A percentile compares a stretch with the other conserved stretches of the same genome.
Conservation (phyloP, 2,113 vertebrate species). For the Campylomormyrus tamandua region DNA sequence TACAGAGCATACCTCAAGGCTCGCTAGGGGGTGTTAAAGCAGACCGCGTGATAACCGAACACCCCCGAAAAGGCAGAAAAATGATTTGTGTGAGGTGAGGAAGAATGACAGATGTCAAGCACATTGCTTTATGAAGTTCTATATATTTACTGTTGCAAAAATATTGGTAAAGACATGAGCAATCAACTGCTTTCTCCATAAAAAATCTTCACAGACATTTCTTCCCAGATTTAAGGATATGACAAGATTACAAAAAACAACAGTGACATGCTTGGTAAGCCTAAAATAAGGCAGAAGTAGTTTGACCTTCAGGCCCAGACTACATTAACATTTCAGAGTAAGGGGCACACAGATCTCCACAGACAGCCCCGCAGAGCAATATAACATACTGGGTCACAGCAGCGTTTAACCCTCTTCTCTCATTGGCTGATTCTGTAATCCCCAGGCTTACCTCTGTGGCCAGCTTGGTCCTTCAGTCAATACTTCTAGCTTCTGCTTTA, state of each 20-base stretch:
- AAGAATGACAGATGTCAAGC: background rate
- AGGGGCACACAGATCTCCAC: background rate
- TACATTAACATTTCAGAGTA: conserved; percentile 45
- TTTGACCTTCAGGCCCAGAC: conserved; percentile 25
- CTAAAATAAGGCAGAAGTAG: conserved; percentile 27
- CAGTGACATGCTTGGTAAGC: conserved; percentile 21
- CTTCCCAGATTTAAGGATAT: background rate
- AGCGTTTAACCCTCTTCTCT: background rate
- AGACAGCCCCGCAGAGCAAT: background rate
- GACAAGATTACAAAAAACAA: background rate
- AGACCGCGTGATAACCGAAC: background rate
- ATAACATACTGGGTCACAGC: background rate
- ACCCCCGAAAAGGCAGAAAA: background rate
- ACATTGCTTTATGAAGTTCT: background rate
- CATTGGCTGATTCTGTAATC: background rate
- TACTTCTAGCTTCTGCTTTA: background rate
- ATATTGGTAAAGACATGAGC: background rate
- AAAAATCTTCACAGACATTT: background rate
- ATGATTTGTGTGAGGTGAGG: background rate
- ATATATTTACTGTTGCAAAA: background rate
- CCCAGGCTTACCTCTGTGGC: background rate
- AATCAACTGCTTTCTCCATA: background rate
- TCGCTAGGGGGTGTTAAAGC: background rate
- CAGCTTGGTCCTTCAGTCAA: background rate
- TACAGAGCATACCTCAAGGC: background rate